Conservation (phyloP, 1,140 invertebrate species). For the Aphaenogaster rudis region DNA sequence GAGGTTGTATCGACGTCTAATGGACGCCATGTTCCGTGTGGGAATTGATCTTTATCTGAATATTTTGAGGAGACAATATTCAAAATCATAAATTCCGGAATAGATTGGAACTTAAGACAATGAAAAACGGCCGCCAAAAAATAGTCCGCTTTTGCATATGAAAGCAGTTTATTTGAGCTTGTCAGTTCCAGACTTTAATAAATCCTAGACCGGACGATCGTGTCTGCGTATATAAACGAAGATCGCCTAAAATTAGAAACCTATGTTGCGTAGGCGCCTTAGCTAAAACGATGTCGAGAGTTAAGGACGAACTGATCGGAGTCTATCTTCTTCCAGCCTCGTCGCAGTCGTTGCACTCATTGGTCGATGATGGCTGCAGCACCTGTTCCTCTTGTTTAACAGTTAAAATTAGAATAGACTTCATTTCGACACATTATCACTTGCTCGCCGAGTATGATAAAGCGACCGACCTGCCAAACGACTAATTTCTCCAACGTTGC, state of each 20-base stretch:
- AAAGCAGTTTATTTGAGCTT: background rate
- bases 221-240: background rate
- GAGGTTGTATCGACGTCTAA: no score
- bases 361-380: constrained; percentile 19
- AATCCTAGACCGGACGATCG: background rate
- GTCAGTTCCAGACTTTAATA: background rate
- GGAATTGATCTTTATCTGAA: background rate
- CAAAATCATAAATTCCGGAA: background rate
- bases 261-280: background rate
- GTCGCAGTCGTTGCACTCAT: constrained; percentile 42
- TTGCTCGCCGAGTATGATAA: constrained; percentile 1
- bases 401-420: constrained; percentile 52
- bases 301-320: constrained; percentile 15
- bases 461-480: constrained; percentile 24
- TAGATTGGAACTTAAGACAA: background rate
- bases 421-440: constrained; percentile 24
- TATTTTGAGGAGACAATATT: background rate
- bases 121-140: background rate
- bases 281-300: background rate
- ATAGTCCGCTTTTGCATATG: background rate
- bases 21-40: no score
- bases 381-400: constrained; percentile 33
- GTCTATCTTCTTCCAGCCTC: background rate
- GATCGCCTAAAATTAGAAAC: constrained; percentile 41
- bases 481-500: constrained; percentile 34